phyloP scores from a whole-genome alignment of 1,140 invertebrate genomes.

The Sycophaga agraensis region DNA sequence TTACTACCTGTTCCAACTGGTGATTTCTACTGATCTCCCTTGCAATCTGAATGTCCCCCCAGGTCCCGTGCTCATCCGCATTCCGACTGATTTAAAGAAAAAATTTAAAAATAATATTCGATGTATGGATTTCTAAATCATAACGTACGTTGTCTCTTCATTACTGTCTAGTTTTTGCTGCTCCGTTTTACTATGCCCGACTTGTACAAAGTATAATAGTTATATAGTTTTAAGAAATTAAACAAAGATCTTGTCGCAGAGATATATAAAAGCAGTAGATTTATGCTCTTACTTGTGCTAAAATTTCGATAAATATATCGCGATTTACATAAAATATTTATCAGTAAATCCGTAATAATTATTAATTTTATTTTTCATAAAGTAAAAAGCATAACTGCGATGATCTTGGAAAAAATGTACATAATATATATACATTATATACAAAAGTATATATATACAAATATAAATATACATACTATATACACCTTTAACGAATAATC shows the following conservation, averaged over 20 bases:
- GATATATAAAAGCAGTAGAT: neutral
- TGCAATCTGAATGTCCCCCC: too few relatives aligned
- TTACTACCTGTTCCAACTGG: too few relatives aligned
- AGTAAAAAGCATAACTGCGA: constrained; percentile 7
- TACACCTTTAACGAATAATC: constrained; percentile 7
- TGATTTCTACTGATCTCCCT: too few relatives aligned
- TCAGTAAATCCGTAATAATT: neutral
- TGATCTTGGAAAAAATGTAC: constrained; percentile 11
- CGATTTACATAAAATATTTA: neutral
- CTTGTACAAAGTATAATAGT: constrained; percentile 24
- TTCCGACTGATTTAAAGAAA: neutral
- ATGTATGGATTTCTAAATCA: neutral
- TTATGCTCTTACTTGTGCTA: neutral
- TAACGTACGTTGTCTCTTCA: neutral
- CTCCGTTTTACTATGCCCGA: constrained; percentile 3
- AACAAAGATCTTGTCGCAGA: neutral
- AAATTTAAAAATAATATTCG: neutral
- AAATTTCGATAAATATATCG: neutral
- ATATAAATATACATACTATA: constrained; percentile 18
- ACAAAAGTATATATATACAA: constrained; percentile 1
- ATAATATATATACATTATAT: constrained; percentile 5
- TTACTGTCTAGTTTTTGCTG: constrained; percentile 7
- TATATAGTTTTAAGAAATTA: constrained; percentile 32
- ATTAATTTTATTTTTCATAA: neutral
- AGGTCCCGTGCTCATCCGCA: too few relatives aligned